phyloP scores from a whole-genome alignment of 2,888 invertebrate species.

The Acronicta alni region DNA sequence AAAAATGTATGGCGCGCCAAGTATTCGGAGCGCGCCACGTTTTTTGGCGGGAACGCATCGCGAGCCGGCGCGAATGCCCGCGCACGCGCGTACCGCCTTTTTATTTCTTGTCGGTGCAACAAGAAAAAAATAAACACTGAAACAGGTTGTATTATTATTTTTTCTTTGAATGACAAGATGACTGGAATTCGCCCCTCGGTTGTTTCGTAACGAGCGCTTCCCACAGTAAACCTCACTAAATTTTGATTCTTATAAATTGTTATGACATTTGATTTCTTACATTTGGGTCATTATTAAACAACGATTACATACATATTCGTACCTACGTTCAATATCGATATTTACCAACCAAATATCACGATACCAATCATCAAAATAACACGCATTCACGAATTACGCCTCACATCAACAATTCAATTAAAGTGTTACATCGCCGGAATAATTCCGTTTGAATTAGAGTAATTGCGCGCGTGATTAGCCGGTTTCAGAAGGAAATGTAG shows the following conservation, averaged over 20 bases:
- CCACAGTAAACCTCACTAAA: conserved; percentile 51
- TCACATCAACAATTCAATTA: conserved; percentile 83
- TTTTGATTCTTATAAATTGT: conserved; percentile 52
- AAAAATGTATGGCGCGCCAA: conserved; percentile 78
- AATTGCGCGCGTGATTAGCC: conserved; percentile 84
- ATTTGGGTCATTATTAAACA: conserved; percentile 54
- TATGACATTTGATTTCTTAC: conserved; percentile 56
- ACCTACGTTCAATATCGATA: conserved; percentile 58
- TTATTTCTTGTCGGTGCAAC: conserved; percentile 61
- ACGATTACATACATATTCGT: conserved; percentile 51
- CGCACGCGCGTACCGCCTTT: conserved; percentile 78
- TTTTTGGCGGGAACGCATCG: conserved; percentile 79
- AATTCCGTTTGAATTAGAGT: conserved; percentile 85
- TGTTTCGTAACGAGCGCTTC: conserved; percentile 54
- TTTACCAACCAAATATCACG: conserved; percentile 67
- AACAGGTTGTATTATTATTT: conserved; percentile 79
- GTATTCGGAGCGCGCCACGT: conserved; percentile 76
- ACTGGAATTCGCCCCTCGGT: conserved; percentile 60
- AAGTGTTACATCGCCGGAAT: conserved; percentile 80
- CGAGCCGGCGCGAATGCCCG: conserved; percentile 77
- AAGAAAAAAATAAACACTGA: conserved; percentile 68
- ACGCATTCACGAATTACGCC: conserved; percentile 63
- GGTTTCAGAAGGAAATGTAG: conserved; percentile 77
- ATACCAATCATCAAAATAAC: conserved; percentile 69
- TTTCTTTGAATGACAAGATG: conserved; percentile 66